phyloP scores from a whole-genome alignment of 2,113 vertebrate genomes.

The Leucopsar rothschildi region DNA sequence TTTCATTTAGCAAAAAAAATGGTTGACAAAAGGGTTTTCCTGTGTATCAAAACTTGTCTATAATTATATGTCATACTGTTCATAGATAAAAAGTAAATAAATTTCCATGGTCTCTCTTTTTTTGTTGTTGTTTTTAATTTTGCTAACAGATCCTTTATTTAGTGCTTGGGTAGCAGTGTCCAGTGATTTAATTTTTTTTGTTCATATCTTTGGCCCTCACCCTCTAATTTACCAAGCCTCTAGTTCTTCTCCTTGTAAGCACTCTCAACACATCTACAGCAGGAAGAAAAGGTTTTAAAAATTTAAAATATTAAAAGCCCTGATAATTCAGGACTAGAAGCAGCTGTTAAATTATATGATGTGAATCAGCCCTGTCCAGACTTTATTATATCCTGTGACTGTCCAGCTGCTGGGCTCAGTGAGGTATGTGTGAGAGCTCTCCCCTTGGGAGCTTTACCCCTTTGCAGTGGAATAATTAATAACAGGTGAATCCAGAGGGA shows the following conservation, averaged over 20 bases:
- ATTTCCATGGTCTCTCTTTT: constrained; percentile 68
- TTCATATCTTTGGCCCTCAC: neutral
- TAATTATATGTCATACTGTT: constrained; percentile 93
- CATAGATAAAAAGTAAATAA: constrained; percentile 79
- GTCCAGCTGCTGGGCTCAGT: neutral
- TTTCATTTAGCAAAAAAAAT: constrained; percentile 91
- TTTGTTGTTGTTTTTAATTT: neutral
- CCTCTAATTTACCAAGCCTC: neutral
- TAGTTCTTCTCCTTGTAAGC: neutral
- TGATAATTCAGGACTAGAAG: neutral
- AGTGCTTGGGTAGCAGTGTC: neutral
- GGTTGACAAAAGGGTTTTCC: constrained; percentile 89
- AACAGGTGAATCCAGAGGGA: neutral
- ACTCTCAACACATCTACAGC: neutral
- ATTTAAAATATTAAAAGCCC: neutral
- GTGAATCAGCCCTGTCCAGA: neutral
- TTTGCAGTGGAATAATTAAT: neutral
- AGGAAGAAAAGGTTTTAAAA: neutral
- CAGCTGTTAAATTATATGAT: neutral
- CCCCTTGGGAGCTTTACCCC: neutral
- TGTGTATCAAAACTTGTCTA: constrained; percentile 93
- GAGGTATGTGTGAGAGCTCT: neutral
- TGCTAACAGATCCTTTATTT: neutral
- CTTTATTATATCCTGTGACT: neutral
- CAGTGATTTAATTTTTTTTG: neutral